A percentile compares a stretch with the other conserved stretches of the same genome.
phyloP scores from a whole-genome alignment of 1,140 invertebrate genomes.

The Magallana angulata region DNA sequence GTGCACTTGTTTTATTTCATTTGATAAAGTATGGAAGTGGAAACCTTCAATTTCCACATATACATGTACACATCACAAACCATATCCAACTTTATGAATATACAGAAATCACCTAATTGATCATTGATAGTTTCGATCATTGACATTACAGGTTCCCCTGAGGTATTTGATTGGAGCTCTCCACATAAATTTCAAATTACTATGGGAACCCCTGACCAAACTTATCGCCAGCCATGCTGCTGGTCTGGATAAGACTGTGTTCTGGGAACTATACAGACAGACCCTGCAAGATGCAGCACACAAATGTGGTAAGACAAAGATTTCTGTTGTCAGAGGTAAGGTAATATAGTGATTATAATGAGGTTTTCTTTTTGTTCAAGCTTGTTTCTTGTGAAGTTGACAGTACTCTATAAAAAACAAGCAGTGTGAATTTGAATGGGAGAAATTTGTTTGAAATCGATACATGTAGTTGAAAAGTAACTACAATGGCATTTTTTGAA shows the following conservation, averaged over 20 bases:
- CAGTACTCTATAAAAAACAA: not conserved
- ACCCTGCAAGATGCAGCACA: slow-evolving; percentile 82
- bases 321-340: not conserved
- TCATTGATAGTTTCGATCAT: too few species aligned
- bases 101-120: too few species aligned
- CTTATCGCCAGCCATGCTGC: slow-evolving; percentile 87
- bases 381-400: not conserved
- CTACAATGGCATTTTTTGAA: not conserved
- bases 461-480: not conserved
- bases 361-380: too few species aligned
- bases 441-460: not conserved
- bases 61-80: too few species aligned
- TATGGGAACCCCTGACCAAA: slow-evolving; percentile 91
- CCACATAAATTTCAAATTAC: slow-evolving; percentile 91
- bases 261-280: slow-evolving; percentile 88
- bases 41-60: too few species aligned
- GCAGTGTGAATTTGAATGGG: not conserved
- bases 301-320: slow-evolving; percentile 68
- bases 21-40: too few species aligned
- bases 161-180: slow-evolving; percentile 90
- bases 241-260: slow-evolving; percentile 83
- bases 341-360: not conserved
- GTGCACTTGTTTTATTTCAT: too few species aligned
- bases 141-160: slow-evolving; percentile 82
- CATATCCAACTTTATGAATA: too few species aligned